phyloP scores from a whole-genome alignment of 2,888 invertebrate genomes.

The Apocheima hispidaria region DNA sequence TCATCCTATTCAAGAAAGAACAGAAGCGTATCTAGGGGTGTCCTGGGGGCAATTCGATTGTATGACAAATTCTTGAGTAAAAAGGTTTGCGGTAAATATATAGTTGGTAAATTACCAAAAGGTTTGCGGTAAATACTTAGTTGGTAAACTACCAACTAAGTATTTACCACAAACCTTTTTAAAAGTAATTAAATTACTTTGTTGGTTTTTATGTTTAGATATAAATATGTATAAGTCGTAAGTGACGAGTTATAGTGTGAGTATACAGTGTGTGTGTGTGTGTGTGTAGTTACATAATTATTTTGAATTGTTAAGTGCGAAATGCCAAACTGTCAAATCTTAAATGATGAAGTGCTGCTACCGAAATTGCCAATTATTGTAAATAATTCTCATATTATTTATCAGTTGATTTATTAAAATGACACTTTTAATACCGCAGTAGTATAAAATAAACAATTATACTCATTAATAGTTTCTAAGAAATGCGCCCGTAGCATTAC shows the following conservation, averaged over 20 bases:
- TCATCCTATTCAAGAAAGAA: neutral
- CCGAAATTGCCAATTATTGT: constrained; percentile 10
- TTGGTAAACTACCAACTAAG: too few relatives aligned
- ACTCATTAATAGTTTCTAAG: constrained; percentile 19
- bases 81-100: neutral
- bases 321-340: constrained; percentile 37
- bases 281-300: constrained; percentile 18
- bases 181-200: too few relatives aligned
- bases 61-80: neutral
- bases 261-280: too few relatives aligned
- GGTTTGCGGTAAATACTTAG: too few relatives aligned
- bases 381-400: neutral
- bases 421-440: neutral
- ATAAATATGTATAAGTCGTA: too few relatives aligned
- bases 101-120: too few relatives aligned
- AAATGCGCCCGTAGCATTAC: constrained; percentile 37
- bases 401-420: neutral
- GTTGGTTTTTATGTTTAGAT: too few relatives aligned
- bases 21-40: constrained; percentile 1
- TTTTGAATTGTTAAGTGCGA: constrained; percentile 5
- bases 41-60: constrained; percentile 21
- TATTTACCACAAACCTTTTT: too few relatives aligned
- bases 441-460: constrained; percentile 2
- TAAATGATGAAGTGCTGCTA: constrained; percentile 37
- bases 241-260: too few relatives aligned